Base-by-base conservation (phyloP, 2,113 vertebrate species). In the Nesogale talazaci region DNA sequence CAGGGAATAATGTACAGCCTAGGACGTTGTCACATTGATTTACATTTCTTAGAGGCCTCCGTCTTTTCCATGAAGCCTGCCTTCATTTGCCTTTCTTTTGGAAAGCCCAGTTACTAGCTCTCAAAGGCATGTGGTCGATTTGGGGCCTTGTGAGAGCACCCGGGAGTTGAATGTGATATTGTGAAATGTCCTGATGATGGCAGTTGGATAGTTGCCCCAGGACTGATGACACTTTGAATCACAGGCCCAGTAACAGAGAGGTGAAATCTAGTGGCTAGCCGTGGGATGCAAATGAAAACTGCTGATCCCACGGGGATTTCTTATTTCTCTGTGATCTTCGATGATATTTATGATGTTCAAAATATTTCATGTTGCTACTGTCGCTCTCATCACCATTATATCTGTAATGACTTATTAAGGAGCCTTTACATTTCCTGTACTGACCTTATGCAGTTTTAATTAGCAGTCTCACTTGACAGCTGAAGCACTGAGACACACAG, bases 191-290 rank as follows among this genome's bases (percentile, higher is more conserved):
- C 31, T 36, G 34, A 16, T 3, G 27, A 52, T 56, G 86, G 29
- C 77, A 56, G 11, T n/a, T n/a, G 11, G 34, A 17, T 59, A 0
- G 0, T n/a, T 69, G 59, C 36, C 77, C 40, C 23, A 16, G 82
- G 63, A 74, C 10, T 29, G 57, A 76, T 80, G 90, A 70, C 38
- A 78, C 69, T 93, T 93, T 29, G 67, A 84, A 85, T 92, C 78
- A 72, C 11, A 83, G 56, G 3, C 57, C 31, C 15, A 46, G 61
- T 2, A 29, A 15, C 29, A n/a, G 67, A n/a, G 2, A 67, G n/a
- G 20, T n/a, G 56, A 8, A 38, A 14, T 67, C 61, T 84, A 69
- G 12, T 65, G 14, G 46, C 63, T 38, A 63, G 56, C 56, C 42
- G 25, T 57, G 42, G 56, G 42, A 22, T 72, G 46, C 17, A 61